These are phyloP conservation scores for Leptinotarsa lineolata DNA, from an alignment of 1,140 invertebrate genomes.

Conservation along the genomic window DNA sequence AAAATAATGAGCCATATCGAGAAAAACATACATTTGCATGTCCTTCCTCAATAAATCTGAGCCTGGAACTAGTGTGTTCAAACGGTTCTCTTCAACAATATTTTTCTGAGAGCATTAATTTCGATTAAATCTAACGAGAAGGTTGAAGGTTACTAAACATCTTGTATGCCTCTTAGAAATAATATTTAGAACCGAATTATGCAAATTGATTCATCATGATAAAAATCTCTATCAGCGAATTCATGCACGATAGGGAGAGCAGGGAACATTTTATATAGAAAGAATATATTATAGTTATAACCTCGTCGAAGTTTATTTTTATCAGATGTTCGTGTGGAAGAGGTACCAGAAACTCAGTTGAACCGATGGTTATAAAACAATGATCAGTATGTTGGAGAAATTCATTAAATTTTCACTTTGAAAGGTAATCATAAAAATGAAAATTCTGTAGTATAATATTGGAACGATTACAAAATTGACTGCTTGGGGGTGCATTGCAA, in stretches of 20 bases:
- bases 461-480: too few relatives aligned
- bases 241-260: conserved; percentile 1
- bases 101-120: conserved; percentile 22
- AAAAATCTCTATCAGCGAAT: not conserved
- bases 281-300: not conserved
- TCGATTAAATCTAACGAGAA: conserved; percentile 21
- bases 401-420: too few relatives aligned
- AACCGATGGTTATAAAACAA: too few relatives aligned
- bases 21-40: conserved; percentile 12
- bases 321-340: too few relatives aligned
- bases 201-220: conserved; percentile 6
- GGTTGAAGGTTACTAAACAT: conserved; percentile 12
- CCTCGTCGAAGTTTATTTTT: not conserved
- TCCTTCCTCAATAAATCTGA: conserved; percentile 13
- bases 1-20: too few relatives aligned
- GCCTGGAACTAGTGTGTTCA: not conserved
- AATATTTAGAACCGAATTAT: not conserved
- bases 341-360: too few relatives aligned
- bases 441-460: too few relatives aligned
- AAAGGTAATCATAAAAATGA: too few relatives aligned
- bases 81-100: conserved; percentile 9
- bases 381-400: too few relatives aligned
- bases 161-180: not conserved
- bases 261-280: not conserved
- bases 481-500: too few relatives aligned